Evolutionary conservation across 2,888 invertebrate species (phyloP), one percentile per base, ranked within the genome.

Genomic region (Tachina fera): DNA sequence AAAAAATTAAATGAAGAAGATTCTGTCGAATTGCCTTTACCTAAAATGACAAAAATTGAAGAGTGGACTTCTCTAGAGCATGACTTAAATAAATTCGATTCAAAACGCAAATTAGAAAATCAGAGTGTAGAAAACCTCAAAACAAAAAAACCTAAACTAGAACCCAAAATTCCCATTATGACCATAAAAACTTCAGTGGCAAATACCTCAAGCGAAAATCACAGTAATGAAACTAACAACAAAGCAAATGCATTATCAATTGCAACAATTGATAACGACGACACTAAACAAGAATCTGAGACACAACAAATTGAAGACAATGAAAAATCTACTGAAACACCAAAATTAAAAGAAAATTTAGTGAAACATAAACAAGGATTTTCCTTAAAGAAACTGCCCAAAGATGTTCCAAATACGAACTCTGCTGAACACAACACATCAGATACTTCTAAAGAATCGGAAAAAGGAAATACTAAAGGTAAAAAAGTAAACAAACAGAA

Each of bases 301-400:
- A 3, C 13, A 0, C 60, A 74, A 3, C 31, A 72, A 16, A 39
- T 3, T 19, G 67, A 47, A 43, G 61, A 16, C 10, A 67, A 78
- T 11, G 65, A 67, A 45, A 16, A 67, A 13, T 10, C 19, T n/a
- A 9, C n/a, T 56, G 47, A 19, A 22, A 88, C 88, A 3, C 88
- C 89, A 19, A 89, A 88, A 3, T 88, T 89, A 9, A 89, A 91
- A 72, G 89, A 91, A 9, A 84, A 89, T 82, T 88, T 92, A 3
- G 88, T 90, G 14, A 88, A 90, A 8, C 89, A 89, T 14, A 89
- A 88, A 16, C 91, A 91, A 70, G 91, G 91, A 1, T 91, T 92
- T 0, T 91, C 92, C 11, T 90, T 92, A 14, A 92, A 90, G 41
- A 92, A 92, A 82, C 87, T 92, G 65, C 77, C 88, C 4, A 88